Percentiles rank a stretch among this genome's conserved stretches.
These are phyloP conservation scores for Phataginus tricuspis DNA, from an alignment of 2,797 vertebrate genomes.

Conservation along the genomic window DNA sequence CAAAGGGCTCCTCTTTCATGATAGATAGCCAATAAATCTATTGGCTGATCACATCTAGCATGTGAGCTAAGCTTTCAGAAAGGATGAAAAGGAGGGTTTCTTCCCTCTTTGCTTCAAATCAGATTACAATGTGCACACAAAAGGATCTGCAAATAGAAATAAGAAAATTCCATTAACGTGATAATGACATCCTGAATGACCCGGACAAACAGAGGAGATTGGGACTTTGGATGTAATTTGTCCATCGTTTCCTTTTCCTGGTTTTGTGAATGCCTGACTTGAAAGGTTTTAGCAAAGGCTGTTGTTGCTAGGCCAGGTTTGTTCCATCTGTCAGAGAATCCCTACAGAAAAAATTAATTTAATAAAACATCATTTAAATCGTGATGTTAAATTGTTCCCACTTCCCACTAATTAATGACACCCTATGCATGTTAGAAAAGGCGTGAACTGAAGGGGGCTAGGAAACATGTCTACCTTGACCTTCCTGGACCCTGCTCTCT, in stretches of 20 bases:
- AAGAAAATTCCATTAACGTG: constrained; percentile 78
- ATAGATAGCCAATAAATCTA: constrained; percentile 60
- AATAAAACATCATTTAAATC: constrained; percentile 49
- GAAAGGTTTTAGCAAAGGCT: constrained; percentile 59
- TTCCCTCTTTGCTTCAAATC: constrained; percentile 62
- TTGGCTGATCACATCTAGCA: constrained; percentile 25
- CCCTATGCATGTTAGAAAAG: not conserved
- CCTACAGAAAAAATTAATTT: constrained; percentile 52
- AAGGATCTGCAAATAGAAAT: constrained; percentile 79
- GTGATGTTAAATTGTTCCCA: constrained; percentile 31
- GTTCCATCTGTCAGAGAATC: constrained; percentile 51
- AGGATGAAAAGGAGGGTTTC: constrained; percentile 59
- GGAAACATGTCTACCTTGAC: not conserved
- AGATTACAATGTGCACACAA: constrained; percentile 73
- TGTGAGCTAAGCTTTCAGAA: constrained; percentile 52
- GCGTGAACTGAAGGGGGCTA: not conserved
- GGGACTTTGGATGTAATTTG: constrained; percentile 74
- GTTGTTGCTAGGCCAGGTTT: constrained; percentile 14
- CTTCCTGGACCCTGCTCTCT: constrained; percentile 3
- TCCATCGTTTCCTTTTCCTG: constrained; percentile 54
- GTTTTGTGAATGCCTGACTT: constrained; percentile 44
- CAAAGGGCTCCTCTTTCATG: constrained; percentile 35
- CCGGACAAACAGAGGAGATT: constrained; percentile 79
- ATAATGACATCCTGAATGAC: constrained; percentile 80
- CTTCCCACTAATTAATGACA: constrained; percentile 44